Conservation (phyloP, 2,113 vertebrate genomes). For the Oxyura jamaicensis region DNA sequence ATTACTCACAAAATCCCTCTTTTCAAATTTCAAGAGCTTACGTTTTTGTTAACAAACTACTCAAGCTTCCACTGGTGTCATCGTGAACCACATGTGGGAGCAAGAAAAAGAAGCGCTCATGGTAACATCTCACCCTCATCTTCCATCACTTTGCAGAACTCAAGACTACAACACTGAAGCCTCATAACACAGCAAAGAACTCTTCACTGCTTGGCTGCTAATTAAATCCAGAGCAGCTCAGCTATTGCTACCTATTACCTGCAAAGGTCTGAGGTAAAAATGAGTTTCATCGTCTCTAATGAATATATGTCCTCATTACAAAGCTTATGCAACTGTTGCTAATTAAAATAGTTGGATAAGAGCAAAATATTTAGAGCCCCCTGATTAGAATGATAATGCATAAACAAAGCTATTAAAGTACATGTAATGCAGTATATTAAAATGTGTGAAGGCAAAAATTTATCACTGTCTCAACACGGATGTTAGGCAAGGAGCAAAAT, state of each 20-base stretch:
- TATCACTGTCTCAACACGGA: background rate
- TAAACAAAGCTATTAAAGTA: background rate
- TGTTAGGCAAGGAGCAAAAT: background rate
- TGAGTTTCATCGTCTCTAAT: background rate
- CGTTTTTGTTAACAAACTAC: background rate
- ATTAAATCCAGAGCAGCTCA: background rate
- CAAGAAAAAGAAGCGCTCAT: background rate
- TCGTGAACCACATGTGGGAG: background rate
- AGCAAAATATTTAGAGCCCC: background rate
- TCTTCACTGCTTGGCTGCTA: background rate
- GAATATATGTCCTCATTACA: background rate
- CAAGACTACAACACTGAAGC: background rate
- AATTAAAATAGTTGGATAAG: background rate
- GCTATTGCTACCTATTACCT: background rate
- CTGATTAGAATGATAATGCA: accelerated
- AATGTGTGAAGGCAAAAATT: background rate
- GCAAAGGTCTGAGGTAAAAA: background rate
- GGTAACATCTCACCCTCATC: background rate
- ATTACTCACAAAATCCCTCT: background rate
- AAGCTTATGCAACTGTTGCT: background rate
- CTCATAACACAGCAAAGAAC: background rate
- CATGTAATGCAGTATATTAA: background rate
- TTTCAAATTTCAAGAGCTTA: background rate
- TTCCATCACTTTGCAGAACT: background rate
- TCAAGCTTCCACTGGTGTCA: background rate